phyloP scores from a whole-genome alignment of 2,113 vertebrate genomes.

The Planiliza haematocheilus region DNA sequence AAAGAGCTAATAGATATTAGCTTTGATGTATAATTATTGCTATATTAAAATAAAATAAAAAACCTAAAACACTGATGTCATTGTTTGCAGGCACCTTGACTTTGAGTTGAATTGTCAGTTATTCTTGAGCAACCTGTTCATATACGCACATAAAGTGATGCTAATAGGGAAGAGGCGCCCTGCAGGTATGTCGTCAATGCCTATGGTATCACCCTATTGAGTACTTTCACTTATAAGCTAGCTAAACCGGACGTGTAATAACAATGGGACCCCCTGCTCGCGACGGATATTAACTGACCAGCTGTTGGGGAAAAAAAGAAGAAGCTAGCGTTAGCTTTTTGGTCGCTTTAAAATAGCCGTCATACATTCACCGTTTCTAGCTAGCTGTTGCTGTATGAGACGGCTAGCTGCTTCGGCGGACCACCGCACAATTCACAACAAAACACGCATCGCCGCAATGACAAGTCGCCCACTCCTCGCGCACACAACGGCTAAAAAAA shows the following conservation, averaged over 20 bases:
- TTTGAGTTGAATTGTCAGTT: too few species aligned
- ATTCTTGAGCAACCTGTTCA: constrained; percentile 35
- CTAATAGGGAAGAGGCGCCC: too few species aligned
- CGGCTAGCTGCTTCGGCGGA: constrained; percentile 15
- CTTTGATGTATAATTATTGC: too few species aligned
- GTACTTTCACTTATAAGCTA: constrained; percentile 5
- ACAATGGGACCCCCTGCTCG: constrained; percentile 43
- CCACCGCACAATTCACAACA: constrained; percentile 52
- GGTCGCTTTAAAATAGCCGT: background rate
- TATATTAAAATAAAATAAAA: too few species aligned
- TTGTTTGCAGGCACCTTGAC: too few species aligned
- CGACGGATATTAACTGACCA: constrained; percentile 35
- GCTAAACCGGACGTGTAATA: constrained; percentile 11
- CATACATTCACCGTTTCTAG: too few species aligned
- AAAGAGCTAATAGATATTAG: too few species aligned
- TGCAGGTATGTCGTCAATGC: too few species aligned
- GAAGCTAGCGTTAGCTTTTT: constrained; percentile 30
- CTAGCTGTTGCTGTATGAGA: constrained; percentile 12
- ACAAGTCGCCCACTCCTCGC: constrained; percentile 61
- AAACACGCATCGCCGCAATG: constrained; percentile 63
- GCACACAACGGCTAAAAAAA: constrained; percentile 25
- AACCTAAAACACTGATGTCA: too few species aligned
- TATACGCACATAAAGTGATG: too few species aligned
- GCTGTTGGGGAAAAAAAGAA: background rate
- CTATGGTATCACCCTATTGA: too few species aligned